phyloP scores from a whole-genome alignment of 2,797 vertebrate genomes.

The Siniperca scherzeri region DNA sequence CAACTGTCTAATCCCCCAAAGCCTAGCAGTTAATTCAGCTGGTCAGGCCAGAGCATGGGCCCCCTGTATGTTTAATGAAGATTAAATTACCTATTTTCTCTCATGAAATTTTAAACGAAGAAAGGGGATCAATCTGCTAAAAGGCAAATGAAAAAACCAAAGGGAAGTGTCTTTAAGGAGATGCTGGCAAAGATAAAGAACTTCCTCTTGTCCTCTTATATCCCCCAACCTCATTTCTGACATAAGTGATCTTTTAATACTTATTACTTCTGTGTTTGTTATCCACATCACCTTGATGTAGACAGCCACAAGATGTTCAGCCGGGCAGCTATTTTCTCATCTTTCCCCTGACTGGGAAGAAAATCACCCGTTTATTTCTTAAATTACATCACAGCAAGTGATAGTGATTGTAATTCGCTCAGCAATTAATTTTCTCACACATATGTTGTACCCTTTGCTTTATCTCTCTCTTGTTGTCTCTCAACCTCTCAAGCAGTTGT shows the following conservation, averaged over 20 bases:
- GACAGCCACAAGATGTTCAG: conserved; percentile 40
- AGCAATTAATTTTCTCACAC: conserved; percentile 81
- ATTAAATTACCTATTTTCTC: conserved; percentile 86
- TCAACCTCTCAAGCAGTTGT: conserved; percentile 52
- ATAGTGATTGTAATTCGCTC: conserved; percentile 79
- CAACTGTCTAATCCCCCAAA: conserved; percentile 70
- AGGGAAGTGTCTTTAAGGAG: conserved; percentile 42
- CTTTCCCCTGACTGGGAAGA: conserved; percentile 45
- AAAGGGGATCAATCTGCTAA: conserved; percentile 68
- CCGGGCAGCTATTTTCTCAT: conserved; percentile 56
- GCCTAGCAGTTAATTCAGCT: conserved; percentile 77
- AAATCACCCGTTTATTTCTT: conserved; percentile 65
- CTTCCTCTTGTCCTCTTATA: conserved; percentile 17
- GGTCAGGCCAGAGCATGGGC: conserved; percentile 63
- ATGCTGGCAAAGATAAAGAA: conserved; percentile 59
- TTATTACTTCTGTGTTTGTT: conserved; percentile 52
- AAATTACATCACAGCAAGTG: conserved; percentile 72
- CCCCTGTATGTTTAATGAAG: conserved; percentile 85
- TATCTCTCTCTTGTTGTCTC: conserved; percentile 64
- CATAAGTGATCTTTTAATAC: conserved; percentile 62
- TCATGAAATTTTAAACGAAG: conserved; percentile 82
- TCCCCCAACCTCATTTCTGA: conserved; percentile 37
- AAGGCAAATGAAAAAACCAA: conserved; percentile 69
- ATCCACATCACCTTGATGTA: conserved; percentile 49
- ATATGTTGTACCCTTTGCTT: conserved; percentile 68